Evolutionary conservation across 2,797 vertebrate species (phyloP), one percentile per base, ranked within the genome.

Genomic region (Melanotaenia pygmaea): DNA sequence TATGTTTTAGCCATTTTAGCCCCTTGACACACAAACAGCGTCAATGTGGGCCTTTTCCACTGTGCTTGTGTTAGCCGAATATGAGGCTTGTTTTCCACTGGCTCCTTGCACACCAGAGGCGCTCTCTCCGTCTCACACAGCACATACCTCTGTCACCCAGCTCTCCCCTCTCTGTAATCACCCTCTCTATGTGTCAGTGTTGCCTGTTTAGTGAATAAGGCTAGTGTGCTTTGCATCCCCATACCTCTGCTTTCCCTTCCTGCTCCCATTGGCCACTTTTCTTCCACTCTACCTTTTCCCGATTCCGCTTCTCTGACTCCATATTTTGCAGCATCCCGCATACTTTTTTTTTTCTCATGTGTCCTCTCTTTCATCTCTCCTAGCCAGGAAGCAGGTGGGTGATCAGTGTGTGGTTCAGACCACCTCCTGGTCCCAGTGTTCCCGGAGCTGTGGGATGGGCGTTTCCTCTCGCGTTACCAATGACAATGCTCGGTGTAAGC

Each of bases 381-480:
- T 28, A 94, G 94, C 84, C 40, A 94, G 93, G 94, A 92, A 82
- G 70, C 90, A 93, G 76, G 74, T 77, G 50, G 89, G 88, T 35
- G 90, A 85, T 22, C 81, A 93, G 67, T 95, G 96, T 14, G 77
- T 83, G 60, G 77, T 93, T 64, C 95, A 96, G 91, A 96, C 94
- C 8, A 96, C 95, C 14, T 92, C 91, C 79, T 96, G 96, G 95
- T 95, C 96, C 2, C 92, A 91, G 45, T 96, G 96, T 79, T 96
- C 96, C 0, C 94, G 94, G 76, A 95, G 90, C 82, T 96, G 96
- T n/a, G 95, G 95, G 60, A 93, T 95, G 93, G 96, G 95, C 16
- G 83, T 96, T 53, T 96, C 96, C 28, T 94, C 94, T 35, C 93
- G 95, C 0, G 86, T 96, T 79, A 95, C 95, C 89, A 96, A 94